Evolutionary conservation across 2,888 invertebrate species (phyloP).

Genomic region (Camptogramma bilineatum): DNA sequence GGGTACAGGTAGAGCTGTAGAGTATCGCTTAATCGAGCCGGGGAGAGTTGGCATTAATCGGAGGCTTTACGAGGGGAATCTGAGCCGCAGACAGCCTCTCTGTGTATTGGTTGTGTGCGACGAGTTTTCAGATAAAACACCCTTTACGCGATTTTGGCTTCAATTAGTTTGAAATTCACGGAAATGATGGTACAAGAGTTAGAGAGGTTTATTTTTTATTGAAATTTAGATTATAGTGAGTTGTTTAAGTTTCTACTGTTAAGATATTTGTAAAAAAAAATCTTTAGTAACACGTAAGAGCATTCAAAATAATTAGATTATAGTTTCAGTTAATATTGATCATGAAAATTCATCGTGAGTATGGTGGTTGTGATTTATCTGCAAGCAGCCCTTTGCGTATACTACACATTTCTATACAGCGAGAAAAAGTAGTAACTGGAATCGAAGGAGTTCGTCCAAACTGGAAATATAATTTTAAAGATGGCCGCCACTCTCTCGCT

Average conservation of each 20-base stretch:
- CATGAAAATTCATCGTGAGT: background rate
- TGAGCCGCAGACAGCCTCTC: conserved; percentile 66
- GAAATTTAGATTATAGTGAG: no score
- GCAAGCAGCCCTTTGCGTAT: conserved; percentile 53
- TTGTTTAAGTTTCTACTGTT: no score
- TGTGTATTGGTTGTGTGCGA: conserved; percentile 49
- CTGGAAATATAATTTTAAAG: conserved; percentile 85
- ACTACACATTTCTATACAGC: conserved; percentile 56
- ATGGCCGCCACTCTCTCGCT: conserved; percentile 77
- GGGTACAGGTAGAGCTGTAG: conserved; percentile 47
- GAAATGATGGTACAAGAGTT: background rate
- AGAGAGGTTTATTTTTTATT: no score
- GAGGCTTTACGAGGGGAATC: conserved; percentile 77
- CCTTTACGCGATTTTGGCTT: background rate
- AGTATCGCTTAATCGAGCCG: conserved; percentile 79
- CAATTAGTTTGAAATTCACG: background rate
- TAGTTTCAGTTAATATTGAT: background rate
- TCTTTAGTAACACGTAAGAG: no score
- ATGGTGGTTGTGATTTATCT: conserved; percentile 28
- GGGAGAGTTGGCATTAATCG: conserved; percentile 75
- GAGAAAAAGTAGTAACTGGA: conserved; percentile 67
- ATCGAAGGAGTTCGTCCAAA: conserved; percentile 77
- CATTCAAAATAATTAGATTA: no score
- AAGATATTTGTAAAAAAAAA: no score
- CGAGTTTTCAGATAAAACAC: conserved; percentile 39